Percentiles rank a stretch among this genome's conserved stretches.
Evolutionary conservation across 1,140 invertebrate genomes (phyloP).

Genomic region (Cherax quadricarinatus): DNA sequence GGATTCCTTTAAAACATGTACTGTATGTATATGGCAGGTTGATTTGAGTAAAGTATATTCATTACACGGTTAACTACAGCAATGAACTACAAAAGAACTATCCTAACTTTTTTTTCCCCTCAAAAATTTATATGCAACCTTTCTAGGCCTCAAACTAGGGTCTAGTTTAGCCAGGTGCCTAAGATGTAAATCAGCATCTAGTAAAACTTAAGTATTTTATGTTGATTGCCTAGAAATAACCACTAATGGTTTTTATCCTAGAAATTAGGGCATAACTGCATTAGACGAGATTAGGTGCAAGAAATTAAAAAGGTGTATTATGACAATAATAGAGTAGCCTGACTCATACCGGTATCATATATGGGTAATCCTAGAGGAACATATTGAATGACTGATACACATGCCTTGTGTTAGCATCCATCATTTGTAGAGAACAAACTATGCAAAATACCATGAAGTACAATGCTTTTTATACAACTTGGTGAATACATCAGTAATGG

Average conservation of each 20-base stretch:
- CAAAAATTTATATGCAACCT: not conserved
- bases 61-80: not conserved
- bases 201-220: not conserved
- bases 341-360: not conserved
- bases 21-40: not conserved
- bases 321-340: not conserved
- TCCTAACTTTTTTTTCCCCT: not conserved
- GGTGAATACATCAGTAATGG: not conserved
- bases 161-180: not conserved
- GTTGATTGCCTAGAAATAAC: not conserved
- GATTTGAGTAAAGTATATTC: not conserved
- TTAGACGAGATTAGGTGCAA: not conserved
- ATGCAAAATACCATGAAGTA: not conserved
- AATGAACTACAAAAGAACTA: not conserved
- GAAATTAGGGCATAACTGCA: not conserved
- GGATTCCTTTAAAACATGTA: not conserved
- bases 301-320: slow-evolving; percentile 1
- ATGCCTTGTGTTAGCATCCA: not conserved
- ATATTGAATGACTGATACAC: not conserved
- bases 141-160: not conserved
- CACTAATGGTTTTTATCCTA: not conserved
- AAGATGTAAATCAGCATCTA: not conserved
- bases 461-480: not conserved
- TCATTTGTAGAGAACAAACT: not conserved
- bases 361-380: slow-evolving; percentile 9